Conservation (phyloP, 2,888 invertebrate species). For the Tetragonisca angustula region DNA sequence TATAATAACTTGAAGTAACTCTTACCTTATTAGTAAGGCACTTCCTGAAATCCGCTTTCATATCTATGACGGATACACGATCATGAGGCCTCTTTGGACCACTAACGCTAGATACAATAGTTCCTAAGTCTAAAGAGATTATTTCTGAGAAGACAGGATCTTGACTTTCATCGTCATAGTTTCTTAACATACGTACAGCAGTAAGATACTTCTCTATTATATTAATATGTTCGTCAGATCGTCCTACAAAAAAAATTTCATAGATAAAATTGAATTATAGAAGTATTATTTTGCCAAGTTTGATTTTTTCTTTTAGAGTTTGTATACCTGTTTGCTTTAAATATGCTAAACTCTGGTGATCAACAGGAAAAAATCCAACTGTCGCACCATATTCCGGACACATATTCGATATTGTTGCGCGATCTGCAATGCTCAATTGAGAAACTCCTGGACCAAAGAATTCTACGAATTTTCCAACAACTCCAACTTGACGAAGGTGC, state of each 20-base stretch:
- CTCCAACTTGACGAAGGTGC: constrained; percentile 93
- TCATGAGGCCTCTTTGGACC: constrained; percentile 99
- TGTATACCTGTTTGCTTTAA: constrained; percentile 91
- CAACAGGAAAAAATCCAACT: constrained; percentile 97
- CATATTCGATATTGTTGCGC: constrained; percentile 99
- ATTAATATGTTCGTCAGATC: constrained; percentile 90
- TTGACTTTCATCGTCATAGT: constrained; percentile 90
- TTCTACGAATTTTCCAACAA: constrained; percentile 99
- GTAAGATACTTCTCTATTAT: constrained; percentile 93
- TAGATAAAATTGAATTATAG: background rate
- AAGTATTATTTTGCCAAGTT: background rate
- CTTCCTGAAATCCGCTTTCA: constrained; percentile 94
- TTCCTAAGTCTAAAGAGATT: constrained; percentile 92
- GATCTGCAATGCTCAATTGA: constrained; percentile 96
- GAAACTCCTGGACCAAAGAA: constrained; percentile 98
- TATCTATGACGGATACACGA: constrained; percentile 94
- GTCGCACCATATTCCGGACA: constrained; percentile 99
- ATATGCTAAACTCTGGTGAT: constrained; percentile 92
- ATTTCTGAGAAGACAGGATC: constrained; percentile 95
- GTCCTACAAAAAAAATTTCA: constrained; percentile 86
- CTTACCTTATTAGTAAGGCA: constrained; percentile 95
- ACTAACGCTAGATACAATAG: constrained; percentile 97
- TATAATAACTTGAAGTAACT: background rate
- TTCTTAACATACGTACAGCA: constrained; percentile 92
- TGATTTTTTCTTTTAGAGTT: background rate